phyloP scores from a whole-genome alignment of 35 echinoderm and acorn worm genomes.

The Apostichopus parvimensis region DNA sequence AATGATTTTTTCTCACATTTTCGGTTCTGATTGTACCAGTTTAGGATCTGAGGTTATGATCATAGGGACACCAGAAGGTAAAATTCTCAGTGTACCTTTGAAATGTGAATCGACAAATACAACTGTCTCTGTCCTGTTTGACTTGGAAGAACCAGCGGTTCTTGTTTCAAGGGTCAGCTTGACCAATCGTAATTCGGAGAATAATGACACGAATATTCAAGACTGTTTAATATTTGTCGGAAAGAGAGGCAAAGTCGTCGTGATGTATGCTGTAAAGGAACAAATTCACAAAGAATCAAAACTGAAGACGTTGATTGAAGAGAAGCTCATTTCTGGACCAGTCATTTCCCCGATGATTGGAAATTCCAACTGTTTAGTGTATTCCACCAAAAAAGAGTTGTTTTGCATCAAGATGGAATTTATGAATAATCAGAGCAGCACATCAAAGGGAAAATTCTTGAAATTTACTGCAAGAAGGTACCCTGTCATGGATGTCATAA shows the following conservation, averaged over 20 bases:
- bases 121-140: not conserved
- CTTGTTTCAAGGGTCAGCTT: not conserved
- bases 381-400: not conserved
- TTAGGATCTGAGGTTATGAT: not conserved
- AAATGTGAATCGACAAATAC: not conserved
- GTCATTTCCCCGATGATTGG: not conserved
- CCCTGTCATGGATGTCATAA: not conserved
- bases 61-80: conserved; percentile 1
- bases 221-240: conserved; percentile 14
- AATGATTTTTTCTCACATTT: not conserved
- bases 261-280: not conserved
- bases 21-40: not conserved
- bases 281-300: not conserved
- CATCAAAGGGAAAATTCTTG: not conserved
- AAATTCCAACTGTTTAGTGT: not conserved
- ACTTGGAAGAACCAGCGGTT: not conserved
- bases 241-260: not conserved
- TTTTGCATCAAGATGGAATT: not conserved
- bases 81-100: conserved; percentile 2
- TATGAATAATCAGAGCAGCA: not conserved
- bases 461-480: not conserved
- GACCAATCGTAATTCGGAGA: too few relatives aligned
- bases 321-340: not conserved
- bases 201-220: not conserved
- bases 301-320: not conserved